phyloP scores from a whole-genome alignment of 2,797 vertebrate species.

The Pogonophryne albipinna region DNA sequence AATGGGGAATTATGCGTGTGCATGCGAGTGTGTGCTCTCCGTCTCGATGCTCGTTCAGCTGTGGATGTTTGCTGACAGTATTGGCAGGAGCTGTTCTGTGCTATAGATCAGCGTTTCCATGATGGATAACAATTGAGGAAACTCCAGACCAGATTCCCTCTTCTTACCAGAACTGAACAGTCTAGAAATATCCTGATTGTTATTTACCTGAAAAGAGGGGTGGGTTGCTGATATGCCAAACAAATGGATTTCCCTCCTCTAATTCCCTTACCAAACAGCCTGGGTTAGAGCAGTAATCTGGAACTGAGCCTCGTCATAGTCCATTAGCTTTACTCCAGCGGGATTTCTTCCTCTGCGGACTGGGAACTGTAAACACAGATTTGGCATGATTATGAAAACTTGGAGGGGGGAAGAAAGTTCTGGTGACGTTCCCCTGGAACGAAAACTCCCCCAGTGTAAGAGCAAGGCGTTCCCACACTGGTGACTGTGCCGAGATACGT shows the following conservation, averaged over 20 bases:
- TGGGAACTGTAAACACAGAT: constrained; percentile 46
- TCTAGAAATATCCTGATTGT: neutral
- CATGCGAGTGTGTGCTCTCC: neutral
- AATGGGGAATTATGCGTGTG: constrained; percentile 2
- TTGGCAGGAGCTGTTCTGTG: constrained; percentile 40
- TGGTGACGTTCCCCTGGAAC: constrained; percentile 15
- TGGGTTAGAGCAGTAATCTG: constrained; percentile 72
- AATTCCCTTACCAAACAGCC: constrained; percentile 73
- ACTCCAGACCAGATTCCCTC: constrained; percentile 29
- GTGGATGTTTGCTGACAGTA: constrained; percentile 32
- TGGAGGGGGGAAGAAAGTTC: constrained; percentile 39
- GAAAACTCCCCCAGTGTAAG: constrained; percentile 23
- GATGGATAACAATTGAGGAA: constrained; percentile 29
- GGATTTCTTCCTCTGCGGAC: constrained; percentile 51
- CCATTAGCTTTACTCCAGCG: constrained; percentile 66
- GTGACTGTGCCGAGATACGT: neutral
- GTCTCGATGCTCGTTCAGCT: constrained; percentile 7
- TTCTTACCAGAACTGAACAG: no score
- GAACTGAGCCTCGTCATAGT: constrained; percentile 68
- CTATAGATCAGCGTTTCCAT: constrained; percentile 46
- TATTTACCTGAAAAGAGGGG: constrained; percentile 40
- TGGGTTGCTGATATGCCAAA: constrained; percentile 44
- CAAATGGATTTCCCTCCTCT: constrained; percentile 65
- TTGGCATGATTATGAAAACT: constrained; percentile 47
- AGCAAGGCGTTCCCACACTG: neutral